phyloP scores from a whole-genome alignment of 1,140 invertebrate species.

The Adelges cooleyi region DNA sequence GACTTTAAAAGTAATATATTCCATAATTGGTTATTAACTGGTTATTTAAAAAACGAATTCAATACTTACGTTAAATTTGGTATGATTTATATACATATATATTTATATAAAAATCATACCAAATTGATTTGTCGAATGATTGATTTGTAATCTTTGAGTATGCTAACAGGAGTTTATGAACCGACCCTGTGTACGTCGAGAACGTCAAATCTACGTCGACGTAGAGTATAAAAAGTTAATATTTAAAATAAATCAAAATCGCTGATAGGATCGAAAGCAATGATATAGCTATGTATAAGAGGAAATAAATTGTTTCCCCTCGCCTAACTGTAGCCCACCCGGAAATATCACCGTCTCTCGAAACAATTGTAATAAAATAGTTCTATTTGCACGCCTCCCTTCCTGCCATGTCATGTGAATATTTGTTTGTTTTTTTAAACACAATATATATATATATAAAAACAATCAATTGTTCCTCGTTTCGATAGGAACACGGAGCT shows the following conservation, averaged over 20 bases:
- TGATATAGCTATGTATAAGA: conserved; percentile 11
- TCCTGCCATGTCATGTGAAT: background rate
- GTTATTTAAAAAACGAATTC: too few species aligned
- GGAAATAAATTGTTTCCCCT: conserved; percentile 23
- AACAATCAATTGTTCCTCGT: conserved; percentile 17
- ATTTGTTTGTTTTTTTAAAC: background rate
- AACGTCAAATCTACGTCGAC: conserved; percentile 3
- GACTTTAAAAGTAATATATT: too few species aligned
- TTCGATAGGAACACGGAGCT: background rate
- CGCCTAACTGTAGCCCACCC: background rate
- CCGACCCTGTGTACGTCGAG: too few species aligned
- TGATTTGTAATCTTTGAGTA: background rate
- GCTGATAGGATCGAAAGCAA: conserved; percentile 18
- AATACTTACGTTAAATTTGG: too few species aligned
- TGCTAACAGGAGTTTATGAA: background rate
- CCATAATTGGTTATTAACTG: too few species aligned
- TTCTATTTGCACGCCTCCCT: conserved; percentile 6
- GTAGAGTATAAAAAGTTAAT: conserved; percentile 9
- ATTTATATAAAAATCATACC: too few species aligned
- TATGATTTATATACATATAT: too few species aligned
- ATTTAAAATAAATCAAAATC: conserved; percentile 27
- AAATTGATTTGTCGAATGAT: too few species aligned
- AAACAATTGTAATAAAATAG: conserved; percentile 27
- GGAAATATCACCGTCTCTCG: conserved; percentile 2
- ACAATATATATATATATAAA: background rate